phyloP scores from a whole-genome alignment of 2,113 vertebrate genomes.

The Hymenochirus boettgeri region DNA sequence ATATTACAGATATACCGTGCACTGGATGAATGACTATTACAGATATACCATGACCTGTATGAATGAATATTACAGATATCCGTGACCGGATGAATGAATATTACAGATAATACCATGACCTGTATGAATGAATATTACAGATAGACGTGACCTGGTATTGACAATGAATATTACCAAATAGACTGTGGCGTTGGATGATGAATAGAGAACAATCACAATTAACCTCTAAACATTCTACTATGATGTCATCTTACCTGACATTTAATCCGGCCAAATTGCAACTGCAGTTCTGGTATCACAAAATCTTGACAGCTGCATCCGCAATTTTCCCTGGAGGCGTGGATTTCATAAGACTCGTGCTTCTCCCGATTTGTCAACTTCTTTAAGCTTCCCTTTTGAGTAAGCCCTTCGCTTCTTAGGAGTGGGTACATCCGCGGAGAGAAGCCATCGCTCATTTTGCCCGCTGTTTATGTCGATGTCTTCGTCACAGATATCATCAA shows the following conservation, averaged over 20 bases:
- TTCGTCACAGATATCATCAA: conserved; percentile 80
- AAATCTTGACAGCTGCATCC: conserved; percentile 86
- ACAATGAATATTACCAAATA: too few relatives aligned
- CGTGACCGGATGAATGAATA: too few relatives aligned
- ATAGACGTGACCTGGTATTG: too few relatives aligned
- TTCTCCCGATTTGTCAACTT: conserved; percentile 93
- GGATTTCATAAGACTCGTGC: conserved; percentile 80
- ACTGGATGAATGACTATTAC: too few relatives aligned
- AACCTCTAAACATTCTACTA: too few relatives aligned
- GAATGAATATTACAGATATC: too few relatives aligned
- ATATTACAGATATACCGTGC: too few relatives aligned
- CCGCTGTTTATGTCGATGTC: conserved; percentile 68
- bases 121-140: too few relatives aligned
- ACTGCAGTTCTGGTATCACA: conserved; percentile 89
- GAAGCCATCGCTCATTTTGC: conserved; percentile 73
- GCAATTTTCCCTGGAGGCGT: conserved; percentile 85
- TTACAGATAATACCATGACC: too few relatives aligned
- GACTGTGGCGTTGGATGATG: too few relatives aligned
- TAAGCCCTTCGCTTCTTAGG: conserved; percentile 76
- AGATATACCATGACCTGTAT: too few relatives aligned
- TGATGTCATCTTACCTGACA: conserved; percentile 95
- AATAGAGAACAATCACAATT: too few relatives aligned
- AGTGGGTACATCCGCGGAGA: conserved; percentile 84
- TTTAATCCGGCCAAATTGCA: conserved; percentile 89
- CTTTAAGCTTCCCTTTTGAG: conserved; percentile 86